These are phyloP conservation scores for Isotomurus palustris DNA, from an alignment of 2,888 invertebrate species.

Conservation along the genomic window DNA sequence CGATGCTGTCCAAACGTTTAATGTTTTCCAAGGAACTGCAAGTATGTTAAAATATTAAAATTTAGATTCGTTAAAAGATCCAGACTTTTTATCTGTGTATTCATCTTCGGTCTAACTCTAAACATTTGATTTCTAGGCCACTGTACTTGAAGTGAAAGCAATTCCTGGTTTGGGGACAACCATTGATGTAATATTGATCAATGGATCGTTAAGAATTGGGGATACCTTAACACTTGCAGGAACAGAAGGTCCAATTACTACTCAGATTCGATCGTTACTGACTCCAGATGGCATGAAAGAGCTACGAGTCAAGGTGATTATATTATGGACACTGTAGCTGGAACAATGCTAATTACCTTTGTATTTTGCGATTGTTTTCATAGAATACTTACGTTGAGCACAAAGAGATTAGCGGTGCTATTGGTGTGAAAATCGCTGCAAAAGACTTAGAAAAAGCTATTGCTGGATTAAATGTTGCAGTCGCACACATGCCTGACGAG, in stretches of 20 bases:
- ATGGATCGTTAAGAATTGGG: constrained; percentile 88
- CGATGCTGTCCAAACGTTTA: constrained; percentile 77
- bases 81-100: not conserved
- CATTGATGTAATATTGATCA: constrained; percentile 96
- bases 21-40: constrained; percentile 90
- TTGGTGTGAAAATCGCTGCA: constrained; percentile 97
- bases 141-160: constrained; percentile 73
- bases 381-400: constrained; percentile 89
- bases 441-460: constrained; percentile 97
- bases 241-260: constrained; percentile 96
- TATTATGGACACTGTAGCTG: constrained; percentile 16
- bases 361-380: constrained; percentile 30
- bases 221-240: constrained; percentile 94
- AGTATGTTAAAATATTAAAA: constrained; percentile 53
- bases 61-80: not conserved
- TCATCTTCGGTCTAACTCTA: too few relatives aligned
- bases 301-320: constrained; percentile 79
- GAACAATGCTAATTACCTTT: not conserved
- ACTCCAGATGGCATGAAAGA: constrained; percentile 99
- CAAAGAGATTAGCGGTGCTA: constrained; percentile 91
- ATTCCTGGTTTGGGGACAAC: constrained; percentile 96
- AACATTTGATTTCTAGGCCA: constrained; percentile 48
- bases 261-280: constrained; percentile 90
- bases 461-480: constrained; percentile 86
- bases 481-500: constrained; percentile 91